Percentiles rank a stretch among this genome's conserved stretches.
These are phyloP conservation scores for Crossocerus cetratus DNA, from an alignment of 2,888 invertebrate genomes.

Conservation along the genomic window DNA sequence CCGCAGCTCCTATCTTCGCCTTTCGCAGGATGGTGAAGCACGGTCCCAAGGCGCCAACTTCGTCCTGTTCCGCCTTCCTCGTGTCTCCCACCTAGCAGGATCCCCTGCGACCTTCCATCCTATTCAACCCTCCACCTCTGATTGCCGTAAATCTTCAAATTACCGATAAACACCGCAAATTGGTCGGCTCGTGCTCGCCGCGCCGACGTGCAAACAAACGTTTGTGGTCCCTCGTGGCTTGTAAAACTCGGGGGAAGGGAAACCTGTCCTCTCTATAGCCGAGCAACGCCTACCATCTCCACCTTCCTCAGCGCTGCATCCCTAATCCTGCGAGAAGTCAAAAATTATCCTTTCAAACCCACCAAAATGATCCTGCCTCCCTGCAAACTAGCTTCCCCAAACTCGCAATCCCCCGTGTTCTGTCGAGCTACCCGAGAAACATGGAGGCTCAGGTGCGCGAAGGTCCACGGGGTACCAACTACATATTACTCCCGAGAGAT, in stretches of 20 bases:
- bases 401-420: no score
- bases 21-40: constrained; percentile 49
- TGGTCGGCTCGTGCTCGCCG: constrained; percentile 48
- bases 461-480: background rate
- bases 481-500: background rate
- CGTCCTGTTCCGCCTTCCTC: constrained; percentile 54
- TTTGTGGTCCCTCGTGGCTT: constrained; percentile 29
- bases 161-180: constrained; percentile 71
- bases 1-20: constrained; percentile 61
- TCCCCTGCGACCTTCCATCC: constrained; percentile 25
- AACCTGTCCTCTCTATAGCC: background rate
- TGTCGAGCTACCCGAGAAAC: no score
- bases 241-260: constrained; percentile 3
- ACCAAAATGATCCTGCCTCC: no score
- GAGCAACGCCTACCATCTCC: constrained; percentile 1
- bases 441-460: background rate
- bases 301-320: background rate
- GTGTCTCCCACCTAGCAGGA: constrained; percentile 35
- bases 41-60: constrained; percentile 66
- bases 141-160: constrained; percentile 66
- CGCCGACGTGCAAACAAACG: constrained; percentile 47
- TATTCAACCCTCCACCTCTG: constrained; percentile 10
- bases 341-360: no score
- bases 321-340: no score
- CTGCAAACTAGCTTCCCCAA: no score